Conservation (phyloP, 2,797 vertebrate genomes). For the Somateria mollissima region DNA sequence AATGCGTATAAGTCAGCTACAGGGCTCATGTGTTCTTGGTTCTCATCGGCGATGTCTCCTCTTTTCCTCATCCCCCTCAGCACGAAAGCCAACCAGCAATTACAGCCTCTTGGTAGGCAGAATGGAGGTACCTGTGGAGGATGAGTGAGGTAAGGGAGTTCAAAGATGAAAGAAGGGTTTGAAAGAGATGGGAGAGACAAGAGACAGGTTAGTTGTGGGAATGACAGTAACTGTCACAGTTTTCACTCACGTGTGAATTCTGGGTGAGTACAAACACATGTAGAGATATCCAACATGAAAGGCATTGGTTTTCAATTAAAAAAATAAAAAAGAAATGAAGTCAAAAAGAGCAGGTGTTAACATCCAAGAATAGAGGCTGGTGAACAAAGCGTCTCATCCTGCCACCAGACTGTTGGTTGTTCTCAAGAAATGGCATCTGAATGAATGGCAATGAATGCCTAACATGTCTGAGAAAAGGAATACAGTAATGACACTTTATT, state of each 20-base stretch:
- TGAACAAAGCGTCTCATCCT: conserved; percentile 63
- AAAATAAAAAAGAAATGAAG: not conserved
- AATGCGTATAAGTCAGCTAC: not conserved
- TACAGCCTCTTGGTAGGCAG: not conserved
- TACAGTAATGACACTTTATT: not conserved
- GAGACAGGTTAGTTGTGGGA: not conserved
- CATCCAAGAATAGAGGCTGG: conserved; percentile 17
- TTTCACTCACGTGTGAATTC: not conserved
- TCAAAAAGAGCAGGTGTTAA: not conserved
- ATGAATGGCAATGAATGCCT: not conserved
- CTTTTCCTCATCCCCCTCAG: not conserved
- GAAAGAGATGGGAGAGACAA: not conserved
- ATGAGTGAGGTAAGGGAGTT: not conserved
- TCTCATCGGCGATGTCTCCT: not conserved
- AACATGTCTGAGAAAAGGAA: not conserved
- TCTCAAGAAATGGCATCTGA: conserved; percentile 57
- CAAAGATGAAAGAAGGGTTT: not conserved
- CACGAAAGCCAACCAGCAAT: not conserved
- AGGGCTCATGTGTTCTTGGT: not conserved
- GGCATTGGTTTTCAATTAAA: not conserved
- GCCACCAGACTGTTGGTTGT: conserved; percentile 70
- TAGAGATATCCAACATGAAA: not conserved
- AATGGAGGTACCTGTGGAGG: not conserved
- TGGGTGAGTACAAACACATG: not conserved
- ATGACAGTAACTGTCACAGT: not conserved